Evolutionary conservation across 2,113 vertebrate genomes (phyloP), one percentile per base, ranked within the genome.

Genomic region (Elachura formosa): DNA sequence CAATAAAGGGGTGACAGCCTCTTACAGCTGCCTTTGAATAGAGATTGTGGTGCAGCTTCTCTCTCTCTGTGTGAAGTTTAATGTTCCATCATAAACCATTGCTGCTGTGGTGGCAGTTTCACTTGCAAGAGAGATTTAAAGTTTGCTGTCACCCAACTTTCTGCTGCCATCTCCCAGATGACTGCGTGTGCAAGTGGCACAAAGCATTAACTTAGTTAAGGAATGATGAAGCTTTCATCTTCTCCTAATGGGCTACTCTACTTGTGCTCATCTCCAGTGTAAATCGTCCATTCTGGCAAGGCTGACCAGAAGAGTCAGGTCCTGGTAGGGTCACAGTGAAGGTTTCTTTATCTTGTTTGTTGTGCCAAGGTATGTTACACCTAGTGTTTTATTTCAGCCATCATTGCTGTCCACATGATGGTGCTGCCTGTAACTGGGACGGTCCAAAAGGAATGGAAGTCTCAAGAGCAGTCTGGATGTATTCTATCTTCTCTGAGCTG

Each of bases 1-100:
- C 55, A 84, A 83, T n/a, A 55, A 67, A 74, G 67, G 80, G 71
- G 67, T 68, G 62, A 66, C 25, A 72, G 9, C 40, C 89, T 78
- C 87, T 92, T 80, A 64, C 18, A 66, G 21, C 12, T 87, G 49
- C 46, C 62, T 91, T 73, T 76, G 71, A 91, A 82, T 38, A 41
- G 45, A 85, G 54, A 23, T 79, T 66, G 29, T 24, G 54, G 54
- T 66, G 26, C 26, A 66, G n/a, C 66, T 81, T 8, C 51, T 51
- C 31, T 68, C 34, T 73, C 23, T 91, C 48, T 0, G 0, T 18
- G 9, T 4, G 4, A 67, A 69, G 22, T 67, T 71, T 61, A 45
- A 48, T 1, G 0, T 54, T n/a, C 62, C 62, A 48, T 26, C n/a
- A 40, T 45, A 72, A 87, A 72, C 36, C 2, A 5, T 56, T 81